These are phyloP conservation scores for Chaunax sp. DNA, from an alignment of 2,797 vertebrate genomes.

Conservation along the genomic window DNA sequence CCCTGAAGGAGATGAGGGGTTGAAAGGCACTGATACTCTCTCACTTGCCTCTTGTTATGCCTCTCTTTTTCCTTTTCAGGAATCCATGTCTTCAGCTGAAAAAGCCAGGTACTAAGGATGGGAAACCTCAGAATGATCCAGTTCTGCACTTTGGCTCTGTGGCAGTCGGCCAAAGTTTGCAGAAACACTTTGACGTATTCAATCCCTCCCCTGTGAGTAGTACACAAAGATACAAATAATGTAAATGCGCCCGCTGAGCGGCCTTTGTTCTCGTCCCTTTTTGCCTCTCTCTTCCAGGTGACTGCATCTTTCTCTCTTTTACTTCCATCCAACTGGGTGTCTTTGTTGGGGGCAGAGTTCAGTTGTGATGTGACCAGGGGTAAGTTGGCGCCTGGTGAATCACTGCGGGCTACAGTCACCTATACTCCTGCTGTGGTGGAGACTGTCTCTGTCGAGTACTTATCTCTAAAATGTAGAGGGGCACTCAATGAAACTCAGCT, in stretches of 20 bases:
- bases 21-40: background rate
- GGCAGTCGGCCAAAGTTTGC: conserved; percentile 78
- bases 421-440: conserved; percentile 88
- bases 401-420: conserved; percentile 74
- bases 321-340: conserved; percentile 40
- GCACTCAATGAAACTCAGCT: conserved; percentile 79
- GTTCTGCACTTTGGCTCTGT: conserved; percentile 88
- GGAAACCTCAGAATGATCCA: conserved; percentile 52
- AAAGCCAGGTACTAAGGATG: conserved; percentile 39
- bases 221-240: conserved; percentile 6
- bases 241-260: background rate
- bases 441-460: conserved; percentile 86
- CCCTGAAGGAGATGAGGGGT: background rate
- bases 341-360: conserved; percentile 81
- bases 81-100: conserved; percentile 87
- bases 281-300: conserved; percentile 80
- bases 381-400: conserved; percentile 79
- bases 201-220: conserved; percentile 87
- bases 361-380: conserved; percentile 77
- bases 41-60: background rate
- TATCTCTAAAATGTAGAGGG: conserved; percentile 83
- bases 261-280: background rate
- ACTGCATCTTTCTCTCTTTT: conserved; percentile 84
- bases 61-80: conserved; percentile 73
- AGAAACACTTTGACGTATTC: conserved; percentile 87